These are phyloP conservation scores for Ophonus ardosiacus DNA, from an alignment of 2,888 invertebrate genomes.

Conservation along the genomic window DNA sequence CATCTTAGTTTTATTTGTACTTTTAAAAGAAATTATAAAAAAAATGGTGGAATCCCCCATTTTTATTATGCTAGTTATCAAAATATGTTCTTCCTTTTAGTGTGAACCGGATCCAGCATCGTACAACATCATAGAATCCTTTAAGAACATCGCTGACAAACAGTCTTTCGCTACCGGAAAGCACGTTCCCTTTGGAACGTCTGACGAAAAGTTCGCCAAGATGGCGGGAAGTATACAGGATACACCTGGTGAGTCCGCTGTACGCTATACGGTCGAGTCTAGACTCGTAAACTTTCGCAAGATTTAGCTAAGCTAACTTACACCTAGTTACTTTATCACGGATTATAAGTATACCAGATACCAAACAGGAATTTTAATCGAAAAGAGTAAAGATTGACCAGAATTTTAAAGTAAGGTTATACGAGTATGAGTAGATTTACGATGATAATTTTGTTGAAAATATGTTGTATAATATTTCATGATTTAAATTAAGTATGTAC, in stretches of 20 bases:
- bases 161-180: conserved; percentile 69
- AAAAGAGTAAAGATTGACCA: not conserved
- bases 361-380: not conserved
- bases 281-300: not conserved
- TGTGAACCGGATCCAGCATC: conserved; percentile 66
- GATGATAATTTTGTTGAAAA: not conserved
- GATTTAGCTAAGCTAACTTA: not conserved
- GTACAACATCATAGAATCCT: conserved; percentile 68
- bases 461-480: not conserved
- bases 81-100: not conserved
- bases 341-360: conserved; percentile 26
- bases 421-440: not conserved
- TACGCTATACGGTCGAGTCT: not conserved
- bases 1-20: too few relatives aligned
- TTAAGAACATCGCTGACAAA: conserved; percentile 68
- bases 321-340: not conserved
- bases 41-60: too few relatives aligned
- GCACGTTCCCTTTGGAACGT: conserved; percentile 68
- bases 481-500: not conserved
- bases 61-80: too few relatives aligned
- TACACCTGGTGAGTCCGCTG: conserved; percentile 38
- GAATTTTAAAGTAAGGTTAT: not conserved
- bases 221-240: conserved; percentile 12
- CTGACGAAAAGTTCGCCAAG: conserved; percentile 49
- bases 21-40: too few relatives aligned